phyloP scores from a whole-genome alignment of 2,797 vertebrate species.

The Micrastur ruficollis region DNA sequence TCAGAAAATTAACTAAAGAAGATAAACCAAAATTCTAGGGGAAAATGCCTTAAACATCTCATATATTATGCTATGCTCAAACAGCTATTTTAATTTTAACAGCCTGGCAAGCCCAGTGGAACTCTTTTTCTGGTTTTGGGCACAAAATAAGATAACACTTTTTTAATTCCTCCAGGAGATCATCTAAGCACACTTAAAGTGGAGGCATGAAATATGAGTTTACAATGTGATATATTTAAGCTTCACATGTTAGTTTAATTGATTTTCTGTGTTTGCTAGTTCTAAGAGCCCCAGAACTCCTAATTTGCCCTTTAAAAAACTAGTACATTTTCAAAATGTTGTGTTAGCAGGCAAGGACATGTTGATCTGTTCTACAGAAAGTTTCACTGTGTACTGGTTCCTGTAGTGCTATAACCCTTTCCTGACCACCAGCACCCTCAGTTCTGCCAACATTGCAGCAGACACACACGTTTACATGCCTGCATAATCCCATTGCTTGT shows the following conservation, averaged over 20 bases:
- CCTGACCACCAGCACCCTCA: background rate
- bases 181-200: constrained; percentile 73
- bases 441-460: background rate
- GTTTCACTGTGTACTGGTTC: background rate
- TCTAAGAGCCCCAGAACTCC: constrained; percentile 53
- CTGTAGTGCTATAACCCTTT: background rate
- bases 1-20: constrained; percentile 82
- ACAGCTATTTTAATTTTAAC: constrained; percentile 80
- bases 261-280: constrained; percentile 66
- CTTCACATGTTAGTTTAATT: constrained; percentile 69
- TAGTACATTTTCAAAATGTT: background rate
- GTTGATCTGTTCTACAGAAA: background rate
- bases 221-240: constrained; percentile 68
- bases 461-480: background rate
- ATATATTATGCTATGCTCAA: constrained; percentile 79
- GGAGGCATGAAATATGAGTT: constrained; percentile 73
- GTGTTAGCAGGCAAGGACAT: background rate
- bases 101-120: constrained; percentile 76
- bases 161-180: constrained; percentile 75
- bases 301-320: constrained; percentile 54
- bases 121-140: constrained; percentile 74
- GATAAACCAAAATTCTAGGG: constrained; percentile 77
- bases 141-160: constrained; percentile 77
- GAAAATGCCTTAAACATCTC: constrained; percentile 78
- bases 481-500: background rate